These are phyloP conservation scores for Stigmatopora nigra DNA, from an alignment of 2,113 vertebrate genomes.

Conservation along the genomic window DNA sequence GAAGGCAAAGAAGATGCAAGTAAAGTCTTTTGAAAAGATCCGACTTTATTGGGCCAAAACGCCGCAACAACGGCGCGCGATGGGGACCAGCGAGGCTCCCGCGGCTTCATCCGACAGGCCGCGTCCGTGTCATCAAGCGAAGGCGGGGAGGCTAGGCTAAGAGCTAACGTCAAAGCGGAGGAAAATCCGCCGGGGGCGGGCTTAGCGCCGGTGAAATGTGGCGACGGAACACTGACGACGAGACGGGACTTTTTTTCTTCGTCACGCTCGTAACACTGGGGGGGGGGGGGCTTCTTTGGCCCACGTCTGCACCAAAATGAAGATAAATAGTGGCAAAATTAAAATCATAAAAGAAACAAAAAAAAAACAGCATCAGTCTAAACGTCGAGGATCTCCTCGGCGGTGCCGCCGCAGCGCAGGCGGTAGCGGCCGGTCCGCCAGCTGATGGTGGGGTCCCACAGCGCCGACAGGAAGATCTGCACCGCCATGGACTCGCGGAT, in stretches of 20 bases:
- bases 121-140: conserved; percentile 51
- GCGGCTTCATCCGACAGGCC: conserved; percentile 38
- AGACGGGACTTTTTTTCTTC: neutral
- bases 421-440: conserved; percentile 96
- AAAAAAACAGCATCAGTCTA: conserved; percentile 39
- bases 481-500: conserved; percentile 98
- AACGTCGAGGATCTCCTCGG: conserved; percentile 94
- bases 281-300: conserved; percentile 32
- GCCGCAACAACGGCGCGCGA: conserved; percentile 27
- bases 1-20: too few relatives aligned
- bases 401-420: conserved; percentile 92
- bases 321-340: conserved; percentile 43
- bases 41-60: conserved; percentile 50
- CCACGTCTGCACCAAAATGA: conserved; percentile 54
- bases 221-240: neutral
- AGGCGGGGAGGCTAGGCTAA: conserved; percentile 22
- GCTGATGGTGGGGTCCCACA: conserved; percentile 98
- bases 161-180: conserved; percentile 4
- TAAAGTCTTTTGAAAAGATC: conserved; percentile 19
- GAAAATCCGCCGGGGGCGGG: neutral
- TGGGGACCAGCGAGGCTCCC: conserved; percentile 13
- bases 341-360: conserved; percentile 20
- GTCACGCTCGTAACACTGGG: conserved; percentile 8
- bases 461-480: conserved; percentile 95
- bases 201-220: neutral